These are phyloP conservation scores for Maniola hyperantus DNA, from an alignment of 2,888 invertebrate species.

Conservation along the genomic window DNA sequence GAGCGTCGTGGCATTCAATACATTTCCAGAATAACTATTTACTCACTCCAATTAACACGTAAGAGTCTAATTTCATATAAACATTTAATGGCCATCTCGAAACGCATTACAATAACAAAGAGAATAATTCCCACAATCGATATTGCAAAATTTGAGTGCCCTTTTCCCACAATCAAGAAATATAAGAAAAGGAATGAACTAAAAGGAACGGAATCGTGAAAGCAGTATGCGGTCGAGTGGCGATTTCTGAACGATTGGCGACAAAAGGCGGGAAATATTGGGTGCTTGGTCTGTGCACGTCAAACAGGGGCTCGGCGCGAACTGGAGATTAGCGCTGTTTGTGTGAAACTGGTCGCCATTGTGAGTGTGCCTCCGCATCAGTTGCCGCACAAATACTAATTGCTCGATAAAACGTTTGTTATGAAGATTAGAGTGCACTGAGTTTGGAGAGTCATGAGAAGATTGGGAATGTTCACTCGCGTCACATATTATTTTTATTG, in stretches of 20 bases:
- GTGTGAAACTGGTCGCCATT: slow-evolving; percentile 69
- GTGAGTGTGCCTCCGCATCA: slow-evolving; percentile 60
- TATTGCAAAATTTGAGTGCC: slow-evolving; percentile 64
- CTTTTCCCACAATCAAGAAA: slow-evolving; percentile 71
- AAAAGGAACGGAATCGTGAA: slow-evolving; percentile 36
- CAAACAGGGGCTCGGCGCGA: slow-evolving; percentile 61
- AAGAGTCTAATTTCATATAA: slow-evolving; percentile 60
- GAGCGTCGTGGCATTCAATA: neutral
- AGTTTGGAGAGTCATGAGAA: slow-evolving; percentile 46
- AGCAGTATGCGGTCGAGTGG: slow-evolving; percentile 62
- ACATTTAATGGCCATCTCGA: slow-evolving; percentile 52
- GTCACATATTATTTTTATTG: slow-evolving; percentile 7
- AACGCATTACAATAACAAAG: slow-evolving; percentile 46
- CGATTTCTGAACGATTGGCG: slow-evolving; percentile 57
- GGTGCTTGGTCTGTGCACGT: slow-evolving; percentile 68
- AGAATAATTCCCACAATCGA: slow-evolving; percentile 67
- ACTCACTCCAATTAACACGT: slow-evolving; percentile 51
- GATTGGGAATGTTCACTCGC: slow-evolving; percentile 22
- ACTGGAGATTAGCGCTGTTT: slow-evolving; percentile 73
- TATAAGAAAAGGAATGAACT: slow-evolving; percentile 53
- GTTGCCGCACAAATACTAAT: slow-evolving; percentile 48
- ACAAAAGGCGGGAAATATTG: slow-evolving; percentile 65
- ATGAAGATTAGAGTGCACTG: slow-evolving; percentile 51
- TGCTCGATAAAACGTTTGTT: slow-evolving; percentile 49
- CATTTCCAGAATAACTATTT: neutral